Evolutionary conservation across 2,797 vertebrate species (phyloP).

Genomic region (Typhlichthys eigenmanni): DNA sequence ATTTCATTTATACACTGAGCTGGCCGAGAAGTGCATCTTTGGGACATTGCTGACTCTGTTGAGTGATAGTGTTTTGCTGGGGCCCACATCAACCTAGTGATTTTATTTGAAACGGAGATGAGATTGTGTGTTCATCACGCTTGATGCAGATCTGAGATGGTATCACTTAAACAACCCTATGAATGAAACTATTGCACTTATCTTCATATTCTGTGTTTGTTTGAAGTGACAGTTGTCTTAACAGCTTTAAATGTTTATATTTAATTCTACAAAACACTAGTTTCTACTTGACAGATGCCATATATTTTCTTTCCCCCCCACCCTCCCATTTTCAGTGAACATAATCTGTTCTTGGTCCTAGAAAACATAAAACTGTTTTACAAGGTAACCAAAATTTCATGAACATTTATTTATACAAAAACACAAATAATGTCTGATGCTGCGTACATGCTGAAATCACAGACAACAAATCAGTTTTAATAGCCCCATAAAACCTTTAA

Average conservation of each 20-base stretch:
- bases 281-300: too few relatives aligned
- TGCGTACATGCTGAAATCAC: conserved; percentile 13
- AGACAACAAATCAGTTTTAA: neutral
- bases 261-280: too few relatives aligned
- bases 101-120: conserved; percentile 36
- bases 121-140: too few relatives aligned
- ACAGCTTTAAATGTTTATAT: too few relatives aligned
- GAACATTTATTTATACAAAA: conserved; percentile 66
- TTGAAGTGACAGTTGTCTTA: too few relatives aligned
- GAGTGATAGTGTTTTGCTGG: conserved; percentile 35
- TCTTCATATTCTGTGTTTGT: too few relatives aligned
- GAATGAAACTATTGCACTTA: too few relatives aligned
- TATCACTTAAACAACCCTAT: too few relatives aligned
- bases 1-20: conserved; percentile 45
- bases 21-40: conserved; percentile 20
- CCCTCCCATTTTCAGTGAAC: too few relatives aligned
- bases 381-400: conserved; percentile 17
- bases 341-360: neutral
- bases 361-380: neutral
- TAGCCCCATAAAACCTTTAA: too few relatives aligned
- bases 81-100: conserved; percentile 23
- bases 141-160: too few relatives aligned
- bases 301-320: too few relatives aligned
- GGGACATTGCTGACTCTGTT: conserved; percentile 39
- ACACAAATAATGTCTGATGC: conserved; percentile 15